Evolutionary conservation across 2,113 vertebrate species (phyloP).

Genomic region (Pundamilia nyererei): DNA sequence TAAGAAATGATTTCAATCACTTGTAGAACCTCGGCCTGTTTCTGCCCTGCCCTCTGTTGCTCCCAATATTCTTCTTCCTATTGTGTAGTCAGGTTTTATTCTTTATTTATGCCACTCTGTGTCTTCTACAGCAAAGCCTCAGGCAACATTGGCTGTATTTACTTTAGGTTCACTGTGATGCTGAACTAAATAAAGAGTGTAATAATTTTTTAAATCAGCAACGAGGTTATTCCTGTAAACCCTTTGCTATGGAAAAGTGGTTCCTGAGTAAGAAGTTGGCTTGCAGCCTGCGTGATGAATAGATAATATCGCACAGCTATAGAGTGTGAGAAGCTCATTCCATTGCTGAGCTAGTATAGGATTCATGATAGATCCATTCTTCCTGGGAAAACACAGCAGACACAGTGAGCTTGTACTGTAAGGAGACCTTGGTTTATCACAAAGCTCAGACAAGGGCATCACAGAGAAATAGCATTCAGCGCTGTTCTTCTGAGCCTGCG

Average conservation of each 20-base stretch:
- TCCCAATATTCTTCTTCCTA: conserved; percentile 8
- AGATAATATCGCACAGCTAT: conserved; percentile 6
- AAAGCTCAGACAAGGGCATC: conserved; percentile 5
- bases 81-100: neutral
- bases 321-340: conserved; percentile 11
- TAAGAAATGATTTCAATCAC: conserved; percentile 41
- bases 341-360: conserved; percentile 8
- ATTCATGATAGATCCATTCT: conserved; percentile 11
- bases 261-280: neutral
- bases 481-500: neutral
- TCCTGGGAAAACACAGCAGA: neutral
- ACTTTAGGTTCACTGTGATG: neutral
- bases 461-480: neutral
- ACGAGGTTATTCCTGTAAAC: neutral
- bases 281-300: neutral
- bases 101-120: neutral
- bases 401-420: neutral
- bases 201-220: conserved; percentile 1
- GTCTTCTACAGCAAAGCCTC: conserved; percentile 2
- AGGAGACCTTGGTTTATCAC: conserved; percentile 16
- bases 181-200: conserved; percentile 14
- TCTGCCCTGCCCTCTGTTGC: neutral
- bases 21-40: conserved; percentile 4
- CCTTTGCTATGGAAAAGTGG: conserved; percentile 15
- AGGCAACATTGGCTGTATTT: conserved; percentile 5